phyloP scores from a whole-genome alignment of 2,113 vertebrate species.

The Lophotis ruficrista region DNA sequence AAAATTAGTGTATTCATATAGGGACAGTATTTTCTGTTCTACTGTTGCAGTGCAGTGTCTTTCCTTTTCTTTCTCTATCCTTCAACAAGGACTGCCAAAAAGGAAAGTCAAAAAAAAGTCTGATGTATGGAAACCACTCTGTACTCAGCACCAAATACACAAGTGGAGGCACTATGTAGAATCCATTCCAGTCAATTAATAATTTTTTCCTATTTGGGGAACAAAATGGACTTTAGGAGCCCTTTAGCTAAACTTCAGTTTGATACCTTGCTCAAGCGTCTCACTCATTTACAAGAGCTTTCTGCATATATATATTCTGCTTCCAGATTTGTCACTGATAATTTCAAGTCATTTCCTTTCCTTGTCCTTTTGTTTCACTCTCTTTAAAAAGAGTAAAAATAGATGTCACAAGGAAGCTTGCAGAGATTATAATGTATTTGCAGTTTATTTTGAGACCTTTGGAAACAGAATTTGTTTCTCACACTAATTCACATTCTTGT shows the following conservation, averaged over 20 bases:
- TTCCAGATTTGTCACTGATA: neutral
- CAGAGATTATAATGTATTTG: neutral
- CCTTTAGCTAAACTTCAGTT: neutral
- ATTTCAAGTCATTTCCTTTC: neutral
- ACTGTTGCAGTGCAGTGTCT: neutral
- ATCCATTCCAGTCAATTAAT: neutral
- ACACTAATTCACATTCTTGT: neutral
- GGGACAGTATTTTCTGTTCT: neutral
- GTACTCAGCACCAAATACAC: neutral
- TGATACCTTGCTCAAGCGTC: neutral
- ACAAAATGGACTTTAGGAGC: neutral
- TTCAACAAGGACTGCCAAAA: neutral
- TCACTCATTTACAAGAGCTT: neutral
- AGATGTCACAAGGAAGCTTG: neutral
- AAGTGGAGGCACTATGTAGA: neutral
- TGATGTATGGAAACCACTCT: neutral
- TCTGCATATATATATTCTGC: neutral
- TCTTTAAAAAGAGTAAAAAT: neutral
- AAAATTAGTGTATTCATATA: neutral
- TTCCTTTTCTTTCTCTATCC: neutral
- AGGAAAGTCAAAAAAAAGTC: neutral
- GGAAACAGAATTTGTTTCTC: neutral
- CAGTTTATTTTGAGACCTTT: slow-evolving; percentile 4
- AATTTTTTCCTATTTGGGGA: neutral
- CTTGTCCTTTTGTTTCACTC: neutral